phyloP scores from a whole-genome alignment of 1,140 invertebrate genomes.

The Zaprionus ghesquierei region DNA sequence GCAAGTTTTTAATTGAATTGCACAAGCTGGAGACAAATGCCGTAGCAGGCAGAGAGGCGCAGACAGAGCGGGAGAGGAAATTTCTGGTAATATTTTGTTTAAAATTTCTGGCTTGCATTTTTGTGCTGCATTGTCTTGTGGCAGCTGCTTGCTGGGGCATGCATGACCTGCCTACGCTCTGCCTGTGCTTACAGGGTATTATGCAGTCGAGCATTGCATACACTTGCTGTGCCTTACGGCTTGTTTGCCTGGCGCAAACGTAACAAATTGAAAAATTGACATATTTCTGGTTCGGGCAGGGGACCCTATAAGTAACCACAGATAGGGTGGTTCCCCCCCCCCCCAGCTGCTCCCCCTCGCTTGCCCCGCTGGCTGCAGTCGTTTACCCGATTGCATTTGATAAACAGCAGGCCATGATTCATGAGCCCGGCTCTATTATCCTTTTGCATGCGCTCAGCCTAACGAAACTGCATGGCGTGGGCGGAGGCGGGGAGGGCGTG shows the following conservation, averaged over 20 bases:
- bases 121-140: conserved; percentile 16
- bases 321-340: conserved; percentile 26
- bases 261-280: conserved; percentile 75
- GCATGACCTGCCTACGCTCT: too few species aligned
- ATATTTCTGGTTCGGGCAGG: conserved; percentile 34
- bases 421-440: conserved; percentile 68
- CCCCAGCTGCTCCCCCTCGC: not conserved
- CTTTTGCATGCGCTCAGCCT: conserved; percentile 49
- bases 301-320: conserved; percentile 54
- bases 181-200: conserved; percentile 3
- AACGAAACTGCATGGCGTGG: conserved; percentile 20
- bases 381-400: conserved; percentile 51
- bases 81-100: conserved; percentile 19
- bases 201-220: not conserved
- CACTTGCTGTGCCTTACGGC: not conserved
- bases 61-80: not conserved
- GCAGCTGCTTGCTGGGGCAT: not conserved
- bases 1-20: conserved; percentile 53
- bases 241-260: conserved; percentile 40
- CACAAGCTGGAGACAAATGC: conserved; percentile 21
- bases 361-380: not conserved
- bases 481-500: not conserved
- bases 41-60: not conserved
- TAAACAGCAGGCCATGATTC: conserved; percentile 70
- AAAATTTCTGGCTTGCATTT: too few species aligned